Base-by-base conservation (phyloP, 2,888 invertebrate species). In the Lepidocyrtoides sp. region DNA sequence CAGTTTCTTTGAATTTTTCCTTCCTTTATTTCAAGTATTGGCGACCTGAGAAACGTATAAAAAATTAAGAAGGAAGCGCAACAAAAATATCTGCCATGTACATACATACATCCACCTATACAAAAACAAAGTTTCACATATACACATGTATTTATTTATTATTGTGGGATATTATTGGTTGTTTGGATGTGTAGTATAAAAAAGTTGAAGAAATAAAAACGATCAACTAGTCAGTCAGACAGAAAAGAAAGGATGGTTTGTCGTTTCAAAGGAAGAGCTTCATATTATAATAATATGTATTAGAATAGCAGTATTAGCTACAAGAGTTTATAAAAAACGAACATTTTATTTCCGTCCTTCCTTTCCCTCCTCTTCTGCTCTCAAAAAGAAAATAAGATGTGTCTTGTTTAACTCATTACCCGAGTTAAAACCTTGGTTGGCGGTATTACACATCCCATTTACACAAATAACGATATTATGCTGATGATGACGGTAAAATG, bases 371-470 rank as follows among this genome's bases (percentile, higher is more conserved):
- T 54, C 75, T 48, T 48, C 48, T 12, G 7, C 32, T 48, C 32
- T 14, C 23, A 44, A 4, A 75, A 48, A 75, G 60, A 48, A 77
- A 86, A 75, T 44, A 60, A 66, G 75, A 86, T 23, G 54, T 48
- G 75, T 86, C 60, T 86, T 77, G 75, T 86, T 86, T 60, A 86
- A 77, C 75, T 86, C 86, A 86, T 86, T 60, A 86, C 26, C 17
- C 36, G 26, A 48, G 63, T 41, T 57, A 48, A 82, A 85, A 72
- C 32, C 57, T 26, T 75, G 75, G 48, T 77, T 86, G 60, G 86
- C 51, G 86, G 86, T 77, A 75, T 75, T 75, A 75, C 75, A 75
- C 75, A 75, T 23, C 44, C 48, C 75, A 75, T 75, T 75, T 75
- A 29, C 44, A 83, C 44, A 48, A 48, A 83, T 48, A 51, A 48